These are phyloP conservation scores for Chlorops oryzae DNA, from an alignment of 1,140 invertebrate species.

Conservation along the genomic window DNA sequence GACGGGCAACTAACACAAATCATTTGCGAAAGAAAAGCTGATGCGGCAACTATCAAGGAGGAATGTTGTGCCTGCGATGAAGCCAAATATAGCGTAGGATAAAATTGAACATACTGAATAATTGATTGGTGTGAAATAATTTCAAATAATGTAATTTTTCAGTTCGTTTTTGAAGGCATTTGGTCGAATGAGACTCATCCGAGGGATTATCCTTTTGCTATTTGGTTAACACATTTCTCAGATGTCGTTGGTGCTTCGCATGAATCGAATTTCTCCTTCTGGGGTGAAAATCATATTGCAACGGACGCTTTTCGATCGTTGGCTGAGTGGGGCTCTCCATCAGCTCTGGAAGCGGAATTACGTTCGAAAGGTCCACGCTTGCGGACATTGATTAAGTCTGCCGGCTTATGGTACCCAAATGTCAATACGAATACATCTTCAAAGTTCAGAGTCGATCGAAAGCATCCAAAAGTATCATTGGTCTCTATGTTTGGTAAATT, in stretches of 20 bases:
- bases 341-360: slow-evolving; percentile 86
- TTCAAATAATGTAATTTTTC: slow-evolving; percentile 6
- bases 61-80: slow-evolving; percentile 87
- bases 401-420: slow-evolving; percentile 88
- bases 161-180: slow-evolving; percentile 89
- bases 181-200: slow-evolving; percentile 96
- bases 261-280: slow-evolving; percentile 83
- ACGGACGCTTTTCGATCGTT: slow-evolving; percentile 83
- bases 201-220: slow-evolving; percentile 87
- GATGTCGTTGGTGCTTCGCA: slow-evolving; percentile 96
- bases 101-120: no score
- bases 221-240: slow-evolving; percentile 94
- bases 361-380: slow-evolving; percentile 72
- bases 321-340: slow-evolving; percentile 66
- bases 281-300: slow-evolving; percentile 86
- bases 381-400: slow-evolving; percentile 90
- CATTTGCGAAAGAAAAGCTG: slow-evolving; percentile 64
- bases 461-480: slow-evolving; percentile 84
- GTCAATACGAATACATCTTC: slow-evolving; percentile 83
- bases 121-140: background rate
- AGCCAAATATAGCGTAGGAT: slow-evolving; percentile 75
- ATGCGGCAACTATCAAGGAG: slow-evolving; percentile 51
- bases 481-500: slow-evolving; percentile 80
- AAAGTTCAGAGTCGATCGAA: slow-evolving; percentile 79
- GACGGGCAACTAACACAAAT: slow-evolving; percentile 75